Evolutionary conservation across 2,888 invertebrate species (phyloP).

Genomic region (Theretra japonica): DNA sequence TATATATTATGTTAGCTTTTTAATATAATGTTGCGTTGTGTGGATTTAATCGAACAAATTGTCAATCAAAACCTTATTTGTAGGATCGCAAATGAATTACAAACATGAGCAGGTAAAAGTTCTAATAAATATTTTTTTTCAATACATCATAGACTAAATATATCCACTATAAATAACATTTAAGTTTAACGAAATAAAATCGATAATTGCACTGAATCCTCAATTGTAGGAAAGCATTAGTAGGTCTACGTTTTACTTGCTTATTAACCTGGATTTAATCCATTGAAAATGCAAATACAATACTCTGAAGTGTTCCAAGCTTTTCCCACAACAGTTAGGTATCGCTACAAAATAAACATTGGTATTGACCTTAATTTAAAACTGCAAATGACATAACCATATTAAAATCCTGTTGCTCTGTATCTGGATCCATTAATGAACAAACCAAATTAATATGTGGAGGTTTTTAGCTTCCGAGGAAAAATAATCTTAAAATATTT

Average conservation of each 20-base stretch:
- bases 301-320: not conserved
- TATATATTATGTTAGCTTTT: too few relatives aligned
- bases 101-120: too few relatives aligned
- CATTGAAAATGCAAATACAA: conserved; percentile 16
- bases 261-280: conserved; percentile 15
- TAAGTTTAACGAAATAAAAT: not conserved
- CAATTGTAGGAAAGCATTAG: not conserved
- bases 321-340: conserved; percentile 20
- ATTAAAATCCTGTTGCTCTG: not conserved
- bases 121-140: too few relatives aligned
- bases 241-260: not conserved
- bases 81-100: too few relatives aligned
- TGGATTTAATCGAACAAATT: too few relatives aligned
- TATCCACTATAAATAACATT: too few relatives aligned
- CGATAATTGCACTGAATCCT: not conserved
- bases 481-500: not conserved
- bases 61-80: too few relatives aligned
- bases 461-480: not conserved
- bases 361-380: conserved; percentile 1
- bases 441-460: not conserved
- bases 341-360: conserved; percentile 21
- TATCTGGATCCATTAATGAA: not conserved
- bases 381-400: not conserved
- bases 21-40: too few relatives aligned
- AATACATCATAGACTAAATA: too few relatives aligned